A percentile compares a stretch with the other conserved stretches of the same genome.
phyloP scores from a whole-genome alignment of 2,888 invertebrate species.

The Eremobia ochroleuca region DNA sequence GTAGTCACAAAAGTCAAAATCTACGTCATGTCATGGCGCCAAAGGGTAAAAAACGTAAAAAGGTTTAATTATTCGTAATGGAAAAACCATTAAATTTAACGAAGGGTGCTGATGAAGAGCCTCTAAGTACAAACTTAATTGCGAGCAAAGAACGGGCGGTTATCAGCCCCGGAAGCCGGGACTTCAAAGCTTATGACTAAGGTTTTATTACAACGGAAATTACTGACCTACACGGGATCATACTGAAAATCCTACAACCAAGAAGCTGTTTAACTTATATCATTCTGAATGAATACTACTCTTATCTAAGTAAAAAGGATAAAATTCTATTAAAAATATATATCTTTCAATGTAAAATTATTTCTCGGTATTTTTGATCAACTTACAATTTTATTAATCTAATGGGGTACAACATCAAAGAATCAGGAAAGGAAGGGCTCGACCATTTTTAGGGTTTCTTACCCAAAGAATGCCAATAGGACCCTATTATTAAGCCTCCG shows the following conservation, averaged over 20 bases:
- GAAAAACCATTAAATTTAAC: slow-evolving; percentile 20
- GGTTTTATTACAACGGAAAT: slow-evolving; percentile 16
- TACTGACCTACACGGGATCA: not conserved
- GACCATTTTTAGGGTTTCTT: not conserved
- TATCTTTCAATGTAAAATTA: not conserved
- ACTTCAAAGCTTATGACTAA: slow-evolving; percentile 12
- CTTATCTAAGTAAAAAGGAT: not conserved
- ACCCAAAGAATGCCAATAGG: not conserved
- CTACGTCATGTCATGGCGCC: not conserved
- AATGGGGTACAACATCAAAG: not conserved
- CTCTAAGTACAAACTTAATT: slow-evolving; percentile 2
- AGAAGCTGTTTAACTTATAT: slow-evolving; percentile 8
- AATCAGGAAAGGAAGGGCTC: not conserved
- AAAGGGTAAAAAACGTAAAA: slow-evolving; percentile 9
- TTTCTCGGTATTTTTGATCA: not conserved
- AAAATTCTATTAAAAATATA: not conserved
- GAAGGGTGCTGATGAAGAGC: not conserved
- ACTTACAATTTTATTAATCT: not conserved
- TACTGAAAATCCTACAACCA: not conserved
- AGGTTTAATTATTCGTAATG: slow-evolving; percentile 15
- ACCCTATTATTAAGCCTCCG: not conserved
- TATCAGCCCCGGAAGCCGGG: not conserved
- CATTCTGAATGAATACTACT: not conserved
- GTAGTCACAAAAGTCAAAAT: not conserved
- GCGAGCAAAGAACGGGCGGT: not conserved